A percentile compares a stretch with the other conserved stretches of the same genome.
Conservation (phyloP, 1,140 invertebrate genomes). For the Drosophila micromelanica region DNA sequence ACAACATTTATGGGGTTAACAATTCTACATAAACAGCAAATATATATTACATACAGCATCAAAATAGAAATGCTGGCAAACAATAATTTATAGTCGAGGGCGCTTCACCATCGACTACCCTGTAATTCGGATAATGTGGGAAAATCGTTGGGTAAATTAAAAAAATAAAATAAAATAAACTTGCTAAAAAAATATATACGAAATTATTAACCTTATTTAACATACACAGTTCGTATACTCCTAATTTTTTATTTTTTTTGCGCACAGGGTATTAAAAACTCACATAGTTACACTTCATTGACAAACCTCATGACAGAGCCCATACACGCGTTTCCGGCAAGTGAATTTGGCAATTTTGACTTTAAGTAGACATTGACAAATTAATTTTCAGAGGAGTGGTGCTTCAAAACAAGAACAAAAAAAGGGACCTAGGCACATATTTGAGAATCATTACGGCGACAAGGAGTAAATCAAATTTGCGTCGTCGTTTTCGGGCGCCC, state of each 20-base stretch:
- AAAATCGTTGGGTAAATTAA: not conserved
- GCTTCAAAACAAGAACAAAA: slow-evolving; percentile 11
- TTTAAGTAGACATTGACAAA: slow-evolving; percentile 82
- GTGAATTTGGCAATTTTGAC: slow-evolving; percentile 65
- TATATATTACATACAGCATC: not conserved
- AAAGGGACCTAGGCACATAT: slow-evolving; percentile 47
- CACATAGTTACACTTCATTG: not conserved
- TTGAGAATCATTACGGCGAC: slow-evolving; percentile 62
- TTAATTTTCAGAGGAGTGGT: slow-evolving; percentile 60
- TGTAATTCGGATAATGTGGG: not conserved
- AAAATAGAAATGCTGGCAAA: not conserved
- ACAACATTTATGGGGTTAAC: slow-evolving; percentile 26
- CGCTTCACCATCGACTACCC: not conserved
- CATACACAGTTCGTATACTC: too few species aligned
- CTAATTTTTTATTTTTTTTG: too few species aligned
- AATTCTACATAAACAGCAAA: slow-evolving; percentile 6
- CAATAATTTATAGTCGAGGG: not conserved
- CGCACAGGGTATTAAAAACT: not conserved
- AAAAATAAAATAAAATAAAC: not conserved
- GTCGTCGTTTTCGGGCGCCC: slow-evolving; percentile 51
- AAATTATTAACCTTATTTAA: too few species aligned
- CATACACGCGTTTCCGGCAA: slow-evolving; percentile 18
- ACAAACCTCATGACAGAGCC: not conserved
- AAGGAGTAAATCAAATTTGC: slow-evolving; percentile 79
- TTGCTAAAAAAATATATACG: too few species aligned